Evolutionary conservation across 2,888 invertebrate genomes (phyloP).

Genomic region (Trilocha varians): DNA sequence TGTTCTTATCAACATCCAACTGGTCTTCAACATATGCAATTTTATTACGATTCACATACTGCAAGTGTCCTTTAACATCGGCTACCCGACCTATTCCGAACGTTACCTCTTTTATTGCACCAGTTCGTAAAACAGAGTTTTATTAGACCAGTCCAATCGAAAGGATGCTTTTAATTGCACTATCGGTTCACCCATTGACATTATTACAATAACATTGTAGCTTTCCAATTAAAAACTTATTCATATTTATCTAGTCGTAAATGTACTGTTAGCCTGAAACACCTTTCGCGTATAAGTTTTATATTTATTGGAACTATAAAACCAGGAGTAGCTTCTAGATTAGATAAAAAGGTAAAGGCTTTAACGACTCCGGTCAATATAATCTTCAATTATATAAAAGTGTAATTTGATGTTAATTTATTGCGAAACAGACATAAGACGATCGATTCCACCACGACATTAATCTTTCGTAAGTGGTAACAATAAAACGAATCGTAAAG

Average conservation of each 20-base stretch:
- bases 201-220: constrained; percentile 35
- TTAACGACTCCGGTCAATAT: constrained; percentile 50
- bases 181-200: constrained; percentile 31
- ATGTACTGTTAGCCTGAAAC: no score
- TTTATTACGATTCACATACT: constrained; percentile 44
- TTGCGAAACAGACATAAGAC: constrained; percentile 51
- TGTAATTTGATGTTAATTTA: constrained; percentile 70
- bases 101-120: constrained; percentile 50
- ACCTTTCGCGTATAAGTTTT: constrained; percentile 11
- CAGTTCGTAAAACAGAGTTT: constrained; percentile 57
- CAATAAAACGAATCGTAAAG: constrained; percentile 29
- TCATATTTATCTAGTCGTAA: constrained; percentile 36
- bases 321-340: constrained; percentile 58
- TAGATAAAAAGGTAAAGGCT: constrained; percentile 48
- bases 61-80: constrained; percentile 61
- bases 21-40: constrained; percentile 48
- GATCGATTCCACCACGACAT: constrained; percentile 52
- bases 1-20: constrained; percentile 29
- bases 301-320: constrained; percentile 6
- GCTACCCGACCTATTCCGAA: constrained; percentile 36
- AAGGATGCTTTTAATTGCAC: constrained; percentile 51
- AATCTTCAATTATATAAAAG: constrained; percentile 49
- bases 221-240: constrained; percentile 33
- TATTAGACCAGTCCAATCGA: constrained; percentile 42
- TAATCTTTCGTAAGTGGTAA: constrained; percentile 57